These are phyloP conservation scores for Megaceryle torquata DNA, from an alignment of 2,113 vertebrate species.

Conservation along the genomic window DNA sequence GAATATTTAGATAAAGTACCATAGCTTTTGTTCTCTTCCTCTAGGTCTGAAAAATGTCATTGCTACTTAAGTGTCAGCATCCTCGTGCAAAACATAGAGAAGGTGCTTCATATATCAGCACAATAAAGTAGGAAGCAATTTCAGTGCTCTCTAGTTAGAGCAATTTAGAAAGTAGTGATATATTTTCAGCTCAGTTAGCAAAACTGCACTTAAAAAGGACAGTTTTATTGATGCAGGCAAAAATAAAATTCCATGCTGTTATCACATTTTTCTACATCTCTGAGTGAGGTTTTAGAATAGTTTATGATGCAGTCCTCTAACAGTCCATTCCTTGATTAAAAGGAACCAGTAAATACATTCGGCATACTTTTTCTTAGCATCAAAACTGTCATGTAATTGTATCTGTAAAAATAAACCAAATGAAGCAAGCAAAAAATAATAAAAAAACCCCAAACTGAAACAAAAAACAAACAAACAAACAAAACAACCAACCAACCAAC, in stretches of 20 bases:
- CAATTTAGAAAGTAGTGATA: neutral
- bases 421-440: too few species aligned
- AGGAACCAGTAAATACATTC: neutral
- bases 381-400: neutral
- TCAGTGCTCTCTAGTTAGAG: neutral
- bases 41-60: slow-evolving; percentile 5
- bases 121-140: neutral
- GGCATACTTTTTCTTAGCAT: neutral
- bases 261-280: neutral
- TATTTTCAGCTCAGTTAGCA: slow-evolving; percentile 32
- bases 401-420: neutral
- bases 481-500: too few species aligned
- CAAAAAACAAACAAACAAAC: too few species aligned
- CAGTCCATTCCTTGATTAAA: neutral
- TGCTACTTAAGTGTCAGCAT: neutral
- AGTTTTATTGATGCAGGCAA: neutral
- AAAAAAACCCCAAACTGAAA: too few species aligned
- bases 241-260: neutral
- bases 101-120: neutral
- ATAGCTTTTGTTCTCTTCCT: neutral
- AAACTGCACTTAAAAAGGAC: neutral
- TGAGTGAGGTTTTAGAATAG: neutral
- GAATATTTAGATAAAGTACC: neutral
- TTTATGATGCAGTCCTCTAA: neutral
- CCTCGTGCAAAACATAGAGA: neutral